Evolutionary conservation across 2,888 invertebrate species (phyloP).

Genomic region (Melangyna quadrimaculata): DNA sequence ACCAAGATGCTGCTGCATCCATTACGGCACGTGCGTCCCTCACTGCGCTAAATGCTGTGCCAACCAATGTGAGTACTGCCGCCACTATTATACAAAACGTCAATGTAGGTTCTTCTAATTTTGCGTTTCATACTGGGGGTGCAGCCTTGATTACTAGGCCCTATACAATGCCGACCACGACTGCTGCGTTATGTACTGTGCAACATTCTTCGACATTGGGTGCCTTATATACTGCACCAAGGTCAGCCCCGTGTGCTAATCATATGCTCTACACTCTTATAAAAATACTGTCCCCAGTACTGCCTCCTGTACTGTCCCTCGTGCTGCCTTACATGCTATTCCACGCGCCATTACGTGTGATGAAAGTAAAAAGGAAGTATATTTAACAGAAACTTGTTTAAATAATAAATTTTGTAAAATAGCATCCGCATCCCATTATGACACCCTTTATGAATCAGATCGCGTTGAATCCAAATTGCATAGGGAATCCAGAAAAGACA

Average conservation of each 20-base stretch:
- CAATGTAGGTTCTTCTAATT: no score
- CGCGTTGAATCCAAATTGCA: not conserved
- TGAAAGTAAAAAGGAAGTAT: not conserved
- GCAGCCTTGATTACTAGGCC: not conserved
- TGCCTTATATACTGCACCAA: not conserved
- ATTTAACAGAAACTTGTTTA: not conserved
- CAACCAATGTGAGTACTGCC: not conserved
- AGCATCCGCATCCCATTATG: not conserved
- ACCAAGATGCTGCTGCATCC: no score
- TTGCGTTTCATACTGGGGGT: not conserved
- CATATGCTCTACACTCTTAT: no score
- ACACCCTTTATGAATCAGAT: not conserved
- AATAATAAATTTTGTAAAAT: not conserved
- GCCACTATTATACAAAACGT: no score
- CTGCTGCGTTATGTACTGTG: not conserved
- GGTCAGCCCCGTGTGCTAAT: not conserved
- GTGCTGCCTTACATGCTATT: no score
- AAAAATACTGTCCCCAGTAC: no score
- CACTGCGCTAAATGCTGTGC: not conserved
- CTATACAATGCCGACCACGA: not conserved
- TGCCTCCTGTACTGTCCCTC: not conserved
- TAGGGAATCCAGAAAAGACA: not conserved
- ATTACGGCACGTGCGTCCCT: no score
- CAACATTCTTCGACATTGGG: fast-evolving
- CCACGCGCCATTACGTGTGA: not conserved